These are phyloP conservation scores for Aix galericulata DNA, from an alignment of 2,113 vertebrate species.

Conservation along the genomic window DNA sequence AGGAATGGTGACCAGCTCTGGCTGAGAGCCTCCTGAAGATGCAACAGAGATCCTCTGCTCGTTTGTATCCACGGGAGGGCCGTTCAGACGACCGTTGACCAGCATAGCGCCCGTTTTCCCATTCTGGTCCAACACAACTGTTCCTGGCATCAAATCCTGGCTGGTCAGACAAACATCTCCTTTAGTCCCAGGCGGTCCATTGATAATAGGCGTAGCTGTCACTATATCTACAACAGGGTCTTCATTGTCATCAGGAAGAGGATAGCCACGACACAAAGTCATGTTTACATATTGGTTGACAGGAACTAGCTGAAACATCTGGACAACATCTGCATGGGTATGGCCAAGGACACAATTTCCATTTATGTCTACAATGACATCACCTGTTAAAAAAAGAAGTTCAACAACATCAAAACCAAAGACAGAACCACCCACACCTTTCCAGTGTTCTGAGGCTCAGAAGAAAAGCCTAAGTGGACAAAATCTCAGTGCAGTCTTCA, in stretches of 20 bases:
- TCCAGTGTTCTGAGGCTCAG: neutral
- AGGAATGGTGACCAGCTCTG: constrained; percentile 90
- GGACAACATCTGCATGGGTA: constrained; percentile 97
- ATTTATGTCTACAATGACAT: constrained; percentile 97
- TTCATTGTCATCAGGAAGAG: constrained; percentile 91
- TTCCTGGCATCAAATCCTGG: constrained; percentile 79
- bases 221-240: constrained; percentile 78
- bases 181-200: constrained; percentile 77
- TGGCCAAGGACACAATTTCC: constrained; percentile 92
- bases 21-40: constrained; percentile 85
- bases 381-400: constrained; percentile 81
- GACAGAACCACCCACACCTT: accelerated
- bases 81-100: constrained; percentile 82
- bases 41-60: constrained; percentile 82
- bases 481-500: neutral
- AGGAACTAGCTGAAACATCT: constrained; percentile 96
- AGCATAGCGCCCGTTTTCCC: constrained; percentile 76
- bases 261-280: constrained; percentile 95
- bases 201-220: constrained; percentile 83
- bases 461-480: neutral
- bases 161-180: constrained; percentile 74
- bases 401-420: neutral
- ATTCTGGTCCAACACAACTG: constrained; percentile 78
- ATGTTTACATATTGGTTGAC: constrained; percentile 94
- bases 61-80: constrained; percentile 63